Percentiles rank a stretch among this genome's conserved stretches.
Evolutionary conservation across 2,888 invertebrate genomes (phyloP).

Genomic region (Axea sp.): DNA sequence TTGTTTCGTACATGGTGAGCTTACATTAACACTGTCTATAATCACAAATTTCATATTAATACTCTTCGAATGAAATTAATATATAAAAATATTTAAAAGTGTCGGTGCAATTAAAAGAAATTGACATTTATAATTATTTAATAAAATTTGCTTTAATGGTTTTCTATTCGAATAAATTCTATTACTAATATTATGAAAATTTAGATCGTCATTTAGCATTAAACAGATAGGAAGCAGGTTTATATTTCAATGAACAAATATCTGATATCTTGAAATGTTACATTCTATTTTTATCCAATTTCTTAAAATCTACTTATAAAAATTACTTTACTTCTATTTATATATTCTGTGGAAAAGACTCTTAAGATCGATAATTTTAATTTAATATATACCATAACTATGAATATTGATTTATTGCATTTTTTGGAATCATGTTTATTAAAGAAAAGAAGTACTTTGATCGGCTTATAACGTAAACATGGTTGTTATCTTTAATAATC

Average conservation of each 20-base stretch:
- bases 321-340: conserved; percentile 1
- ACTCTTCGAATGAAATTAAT: background rate
- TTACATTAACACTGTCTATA: conserved; percentile 6
- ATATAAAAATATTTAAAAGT: background rate
- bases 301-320: conserved; percentile 2
- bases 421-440: background rate
- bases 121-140: no score
- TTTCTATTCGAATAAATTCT: no score
- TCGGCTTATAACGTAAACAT: background rate
- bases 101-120: no score
- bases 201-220: no score
- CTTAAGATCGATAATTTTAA: conserved; percentile 21
- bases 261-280: no score
- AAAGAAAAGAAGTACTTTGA: background rate
- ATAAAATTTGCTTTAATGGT: no score
- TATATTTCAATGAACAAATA: no score
- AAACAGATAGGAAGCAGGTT: no score
- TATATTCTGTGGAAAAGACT: conserved; percentile 6
- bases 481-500: no score
- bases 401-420: conserved; percentile 19
- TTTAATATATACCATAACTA: conserved; percentile 11
- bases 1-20: conserved; percentile 6
- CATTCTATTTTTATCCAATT: background rate
- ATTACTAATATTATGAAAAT: no score
- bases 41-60: no score